Evolutionary conservation across 2,113 vertebrate genomes (phyloP).

Genomic region (Argyrosomus japonicus): DNA sequence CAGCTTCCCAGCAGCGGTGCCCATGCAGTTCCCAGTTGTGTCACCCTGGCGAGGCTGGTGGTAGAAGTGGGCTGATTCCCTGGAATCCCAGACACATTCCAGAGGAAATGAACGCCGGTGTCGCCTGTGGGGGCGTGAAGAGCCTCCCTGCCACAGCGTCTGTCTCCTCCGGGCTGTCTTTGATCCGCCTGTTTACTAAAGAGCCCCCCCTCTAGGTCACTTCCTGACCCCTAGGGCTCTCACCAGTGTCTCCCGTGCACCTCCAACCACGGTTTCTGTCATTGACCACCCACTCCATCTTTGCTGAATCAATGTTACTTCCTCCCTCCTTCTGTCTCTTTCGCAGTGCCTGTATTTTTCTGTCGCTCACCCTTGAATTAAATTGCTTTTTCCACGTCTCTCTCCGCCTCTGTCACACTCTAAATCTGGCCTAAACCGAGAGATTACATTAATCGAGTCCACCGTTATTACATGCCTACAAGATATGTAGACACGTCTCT

Average conservation of each 20-base stretch:
- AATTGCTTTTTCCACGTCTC: neutral
- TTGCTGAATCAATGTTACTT: conserved; percentile 35
- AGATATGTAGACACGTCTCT: conserved; percentile 54
- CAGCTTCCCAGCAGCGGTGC: conserved; percentile 61
- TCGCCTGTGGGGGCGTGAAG: conserved; percentile 80
- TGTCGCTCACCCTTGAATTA: neutral
- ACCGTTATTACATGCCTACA: conserved; percentile 70
- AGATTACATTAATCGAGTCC: conserved; percentile 58
- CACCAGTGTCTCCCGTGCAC: conserved; percentile 46
- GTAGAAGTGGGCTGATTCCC: conserved; percentile 68
- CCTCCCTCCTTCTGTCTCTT: neutral
- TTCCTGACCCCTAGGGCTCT: conserved; percentile 73
- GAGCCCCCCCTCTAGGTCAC: conserved; percentile 67
- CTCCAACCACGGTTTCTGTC: conserved; percentile 33
- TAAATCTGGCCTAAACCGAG: conserved; percentile 47
- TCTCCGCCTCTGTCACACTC: conserved; percentile 11
- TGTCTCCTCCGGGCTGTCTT: conserved; percentile 75
- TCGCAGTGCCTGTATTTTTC: too few species aligned
- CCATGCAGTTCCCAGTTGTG: conserved; percentile 43
- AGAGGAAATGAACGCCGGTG: conserved; percentile 82
- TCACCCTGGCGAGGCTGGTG: conserved; percentile 66
- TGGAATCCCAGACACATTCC: conserved; percentile 81
- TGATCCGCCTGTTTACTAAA: conserved; percentile 80
- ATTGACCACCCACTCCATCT: conserved; percentile 57
- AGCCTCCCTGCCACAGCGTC: conserved; percentile 74